Base-by-base conservation (phyloP, 2,113 vertebrate genomes). In the Euleptes europaea region DNA sequence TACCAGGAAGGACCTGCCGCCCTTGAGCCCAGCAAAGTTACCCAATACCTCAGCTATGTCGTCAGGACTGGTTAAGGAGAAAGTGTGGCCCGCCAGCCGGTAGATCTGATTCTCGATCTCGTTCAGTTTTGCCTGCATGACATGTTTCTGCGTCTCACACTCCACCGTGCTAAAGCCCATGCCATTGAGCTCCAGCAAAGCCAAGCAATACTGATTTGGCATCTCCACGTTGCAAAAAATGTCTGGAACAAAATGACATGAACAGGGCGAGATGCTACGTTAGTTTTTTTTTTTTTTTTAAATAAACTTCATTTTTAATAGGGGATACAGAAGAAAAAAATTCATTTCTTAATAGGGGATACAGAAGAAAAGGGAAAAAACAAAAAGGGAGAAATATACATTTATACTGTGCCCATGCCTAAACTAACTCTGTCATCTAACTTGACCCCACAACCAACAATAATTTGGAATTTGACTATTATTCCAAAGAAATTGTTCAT, bases 151-250 rank as follows among this genome's bases (percentile, higher is more conserved):
- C 15, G 95, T 95, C 91, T 99, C 98, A 4, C 97, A 98, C 28
- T 98, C 98, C 12, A 94, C 78, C 0, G 95, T 94, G 74, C 98
- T 99, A 95, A 99, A 99, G 44, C 99, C 99, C 2, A 99, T 94
- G 67, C 99, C 99, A 47, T 99, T 99, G 88, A 99, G 92, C 93
- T 99, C 98, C 91, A 99, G 89, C 91, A 99, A 95, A 38, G 97
- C 98, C 95, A 99, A 92, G 91, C 98, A 98, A 79, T 98, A 97
- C 88, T 98, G 99, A 3, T 94, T 97, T 1, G 98, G 98, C 98
- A 99, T 99, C 95, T 99, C 99, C 73, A 97, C 95, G 84, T 90
- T 95, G 85, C 90, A 91, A 94, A 99, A 99, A 54, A 96, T 70
- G 88, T 96, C 99, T 99, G 92, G 28, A 94, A 79, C 33, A 89